Evolutionary conservation across 2,113 vertebrate species (phyloP).

Genomic region (Thunnus maccoyii): DNA sequence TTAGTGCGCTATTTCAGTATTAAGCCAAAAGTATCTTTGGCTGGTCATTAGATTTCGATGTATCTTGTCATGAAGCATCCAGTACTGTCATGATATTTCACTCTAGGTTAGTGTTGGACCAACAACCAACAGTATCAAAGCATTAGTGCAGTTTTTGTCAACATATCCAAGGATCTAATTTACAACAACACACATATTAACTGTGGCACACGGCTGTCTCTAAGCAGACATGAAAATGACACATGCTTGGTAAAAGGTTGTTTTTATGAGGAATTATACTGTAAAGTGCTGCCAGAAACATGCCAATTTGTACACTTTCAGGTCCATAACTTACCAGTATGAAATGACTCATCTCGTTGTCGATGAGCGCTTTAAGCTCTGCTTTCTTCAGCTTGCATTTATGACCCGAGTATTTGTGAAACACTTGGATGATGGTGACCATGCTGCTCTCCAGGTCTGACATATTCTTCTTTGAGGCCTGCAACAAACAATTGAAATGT

Average conservation of each 20-base stretch:
- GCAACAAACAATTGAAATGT: constrained; percentile 16
- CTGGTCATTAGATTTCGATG: too few relatives aligned
- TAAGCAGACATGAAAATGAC: not conserved
- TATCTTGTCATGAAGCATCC: too few relatives aligned
- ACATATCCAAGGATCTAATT: not conserved
- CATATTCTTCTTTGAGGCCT: constrained; percentile 57
- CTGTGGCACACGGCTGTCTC: not conserved
- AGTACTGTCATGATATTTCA: not conserved
- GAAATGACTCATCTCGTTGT: constrained; percentile 84
- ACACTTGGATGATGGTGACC: constrained; percentile 78
- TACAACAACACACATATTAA: not conserved
- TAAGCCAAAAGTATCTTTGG: too few relatives aligned
- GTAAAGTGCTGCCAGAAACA: not conserved
- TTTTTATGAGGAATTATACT: not conserved
- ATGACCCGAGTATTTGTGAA: constrained; percentile 82
- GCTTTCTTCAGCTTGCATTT: constrained; percentile 83
- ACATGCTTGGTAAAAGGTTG: not conserved
- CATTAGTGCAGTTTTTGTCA: not conserved
- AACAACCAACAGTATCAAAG: not conserved
- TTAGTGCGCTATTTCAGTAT: too few relatives aligned
- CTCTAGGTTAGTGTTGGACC: too few relatives aligned
- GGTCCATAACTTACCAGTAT: constrained; percentile 70
- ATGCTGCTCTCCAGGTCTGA: constrained; percentile 81
- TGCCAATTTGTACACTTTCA: not conserved
- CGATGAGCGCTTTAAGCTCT: constrained; percentile 83